Evolutionary conservation across 2,113 vertebrate genomes (phyloP).

Genomic region (Xyliphius kryptos): DNA sequence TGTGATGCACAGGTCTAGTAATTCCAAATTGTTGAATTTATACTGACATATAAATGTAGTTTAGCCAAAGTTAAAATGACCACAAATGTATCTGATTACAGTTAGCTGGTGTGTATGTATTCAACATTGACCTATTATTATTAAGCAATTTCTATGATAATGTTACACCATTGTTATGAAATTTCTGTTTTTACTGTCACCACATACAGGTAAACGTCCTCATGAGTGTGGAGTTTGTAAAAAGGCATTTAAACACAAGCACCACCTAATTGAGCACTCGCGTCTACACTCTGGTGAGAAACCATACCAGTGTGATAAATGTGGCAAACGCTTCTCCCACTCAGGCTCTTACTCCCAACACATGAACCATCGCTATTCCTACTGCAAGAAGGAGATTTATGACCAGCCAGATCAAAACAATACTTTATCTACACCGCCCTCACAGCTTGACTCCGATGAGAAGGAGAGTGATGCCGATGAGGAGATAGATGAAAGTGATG

Average conservation of each 20-base stretch:
- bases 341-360: conserved; percentile 96
- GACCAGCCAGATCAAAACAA: conserved; percentile 53
- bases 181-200: not conserved
- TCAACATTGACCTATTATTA: too few species aligned
- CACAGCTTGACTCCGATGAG: conserved; percentile 84
- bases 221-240: conserved; percentile 91
- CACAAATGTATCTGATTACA: too few species aligned
- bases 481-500: conserved; percentile 70
- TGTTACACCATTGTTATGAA: too few species aligned
- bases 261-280: conserved; percentile 96
- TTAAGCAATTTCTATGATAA: too few species aligned
- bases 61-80: too few species aligned
- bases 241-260: conserved; percentile 99
- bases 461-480: conserved; percentile 81
- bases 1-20: too few species aligned
- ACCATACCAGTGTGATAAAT: conserved; percentile 98
- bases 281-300: conserved; percentile 95
- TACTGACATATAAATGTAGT: too few species aligned
- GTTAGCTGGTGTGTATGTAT: too few species aligned
- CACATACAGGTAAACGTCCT: conserved; percentile 81
- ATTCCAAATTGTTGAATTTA: too few species aligned
- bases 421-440: conserved; percentile 66
- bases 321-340: conserved; percentile 95
- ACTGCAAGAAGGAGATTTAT: conserved; percentile 86
- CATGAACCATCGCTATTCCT: conserved; percentile 99